Conservation (phyloP, 2,888 invertebrate species). For the Tanypteryx hageni region DNA sequence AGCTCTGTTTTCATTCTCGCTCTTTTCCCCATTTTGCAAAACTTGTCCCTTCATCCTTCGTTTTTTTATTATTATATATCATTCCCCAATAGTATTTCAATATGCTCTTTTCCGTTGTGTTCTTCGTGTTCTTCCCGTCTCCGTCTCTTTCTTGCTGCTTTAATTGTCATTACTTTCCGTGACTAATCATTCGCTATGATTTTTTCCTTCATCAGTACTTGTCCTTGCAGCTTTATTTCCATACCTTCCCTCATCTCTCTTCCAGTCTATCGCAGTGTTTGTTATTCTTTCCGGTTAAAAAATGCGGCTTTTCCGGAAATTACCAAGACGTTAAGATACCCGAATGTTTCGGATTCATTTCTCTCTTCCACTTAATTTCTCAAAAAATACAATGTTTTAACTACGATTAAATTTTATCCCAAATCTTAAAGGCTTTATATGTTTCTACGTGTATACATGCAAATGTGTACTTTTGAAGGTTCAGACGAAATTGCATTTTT, state of each 20-base stretch:
- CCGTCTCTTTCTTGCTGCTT: neutral
- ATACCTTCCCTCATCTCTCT: no score
- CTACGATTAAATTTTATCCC: neutral
- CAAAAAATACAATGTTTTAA: neutral
- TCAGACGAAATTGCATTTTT: no score
- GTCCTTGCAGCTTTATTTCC: neutral
- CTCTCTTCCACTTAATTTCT: neutral
- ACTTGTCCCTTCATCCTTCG: neutral
- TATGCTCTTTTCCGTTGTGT: neutral
- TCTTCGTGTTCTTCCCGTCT: no score
- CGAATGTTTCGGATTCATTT: neutral
- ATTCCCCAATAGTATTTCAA: neutral
- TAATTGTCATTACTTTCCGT: neutral
- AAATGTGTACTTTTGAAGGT: no score
- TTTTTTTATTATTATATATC: neutral
- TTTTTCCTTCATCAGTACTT: neutral
- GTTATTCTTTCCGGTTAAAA: no score
- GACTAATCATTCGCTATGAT: neutral
- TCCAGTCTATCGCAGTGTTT: no score
- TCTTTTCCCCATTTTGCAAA: no score
- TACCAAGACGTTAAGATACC: no score
- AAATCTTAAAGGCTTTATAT: no score
- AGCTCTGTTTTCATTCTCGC: neutral
- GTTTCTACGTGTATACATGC: no score
- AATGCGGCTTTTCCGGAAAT: no score